Base-by-base conservation (phyloP, 2,797 vertebrate genomes). In the Selene dorsalis region DNA sequence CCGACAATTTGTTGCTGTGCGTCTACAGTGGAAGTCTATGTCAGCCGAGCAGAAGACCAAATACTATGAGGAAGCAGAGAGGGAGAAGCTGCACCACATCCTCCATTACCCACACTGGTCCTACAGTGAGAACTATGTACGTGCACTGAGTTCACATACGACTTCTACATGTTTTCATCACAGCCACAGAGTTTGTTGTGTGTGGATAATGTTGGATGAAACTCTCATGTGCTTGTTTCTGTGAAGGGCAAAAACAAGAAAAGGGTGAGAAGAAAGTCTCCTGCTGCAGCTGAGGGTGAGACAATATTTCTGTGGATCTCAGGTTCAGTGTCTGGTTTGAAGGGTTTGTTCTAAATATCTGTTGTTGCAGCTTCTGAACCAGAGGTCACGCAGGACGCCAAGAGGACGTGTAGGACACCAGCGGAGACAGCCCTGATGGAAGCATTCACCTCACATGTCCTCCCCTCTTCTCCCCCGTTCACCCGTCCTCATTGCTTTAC, bases 181-280 rank as follows among this genome's bases (percentile, higher is more conserved):
- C 11, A 60, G 9, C 38, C 16, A 24, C 24, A 24, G 38, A 9
- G 32, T 35, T 35, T 9, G 7, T 9, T 35, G 32, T 35, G 6
- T 35, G 32, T 35, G 1, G 32, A 35, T 35, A 2, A 8, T 35
- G 32, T 35, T 48, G 45, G 45, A 48, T 35, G 7, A 20, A 48
- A 8, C 13, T 48, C 9, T 8, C 20, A 48, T 18, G 26, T 59
- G 26, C 39, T 59, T 38, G 4, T 59, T 22, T n/a, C n/a, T n/a
- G 17, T 32, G 26, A n/a, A 64, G 62, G 62, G 62, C 17, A 47
- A 64, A 45, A 64, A 48, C 10, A 64, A 22, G 11, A 64, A 64
- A 20, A 48, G 43, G 62, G 2, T 13, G 11, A 48, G 26, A 18
- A 13, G 18, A 2, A 64, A 32, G 17, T n/a, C n/a, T 24, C 12